Percentiles rank a stretch among this genome's conserved stretches.
phyloP scores from a whole-genome alignment of 2,888 invertebrate genomes.

The Sphaerophoria rueppellii region DNA sequence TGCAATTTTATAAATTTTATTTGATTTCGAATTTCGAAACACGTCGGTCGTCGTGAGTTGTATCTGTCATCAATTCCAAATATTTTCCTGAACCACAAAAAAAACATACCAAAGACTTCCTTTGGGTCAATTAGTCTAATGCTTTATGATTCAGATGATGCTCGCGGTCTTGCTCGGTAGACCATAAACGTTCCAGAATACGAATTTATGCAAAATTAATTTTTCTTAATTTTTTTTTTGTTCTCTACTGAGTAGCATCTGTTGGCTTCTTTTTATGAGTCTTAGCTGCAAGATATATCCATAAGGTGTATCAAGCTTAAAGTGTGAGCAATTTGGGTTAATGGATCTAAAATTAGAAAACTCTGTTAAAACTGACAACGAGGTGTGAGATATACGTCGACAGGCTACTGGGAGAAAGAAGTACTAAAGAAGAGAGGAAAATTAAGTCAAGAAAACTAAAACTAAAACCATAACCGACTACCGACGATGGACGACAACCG shows the following conservation, averaged over 20 bases:
- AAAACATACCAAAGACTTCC: slow-evolving; percentile 26
- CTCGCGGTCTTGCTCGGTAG: background rate
- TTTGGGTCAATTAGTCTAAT: slow-evolving; percentile 58
- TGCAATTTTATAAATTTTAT: slow-evolving; percentile 12
- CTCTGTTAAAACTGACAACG: slow-evolving; percentile 58
- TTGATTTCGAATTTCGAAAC: background rate
- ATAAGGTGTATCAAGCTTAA: slow-evolving; percentile 10
- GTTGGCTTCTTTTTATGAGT: background rate
- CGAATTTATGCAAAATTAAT: slow-evolving; percentile 41
- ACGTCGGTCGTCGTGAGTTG: slow-evolving; percentile 8
- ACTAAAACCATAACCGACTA: background rate
- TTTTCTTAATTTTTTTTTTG: slow-evolving; percentile 25
- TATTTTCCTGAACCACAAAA: slow-evolving; percentile 27
- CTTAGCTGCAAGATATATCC: background rate
- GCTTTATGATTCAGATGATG: background rate
- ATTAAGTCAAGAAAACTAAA: background rate
- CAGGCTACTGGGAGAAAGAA: background rate
- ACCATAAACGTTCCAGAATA: background rate
- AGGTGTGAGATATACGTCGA: slow-evolving; percentile 23
- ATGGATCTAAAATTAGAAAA: slow-evolving; percentile 66
- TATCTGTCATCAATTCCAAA: slow-evolving; percentile 34
- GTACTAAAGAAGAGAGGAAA: background rate
- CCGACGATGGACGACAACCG: background rate
- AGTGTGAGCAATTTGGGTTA: slow-evolving; percentile 61
- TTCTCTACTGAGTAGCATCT: background rate